Conservation (phyloP, 2,888 invertebrate species). For the Physocephala rufipes region DNA sequence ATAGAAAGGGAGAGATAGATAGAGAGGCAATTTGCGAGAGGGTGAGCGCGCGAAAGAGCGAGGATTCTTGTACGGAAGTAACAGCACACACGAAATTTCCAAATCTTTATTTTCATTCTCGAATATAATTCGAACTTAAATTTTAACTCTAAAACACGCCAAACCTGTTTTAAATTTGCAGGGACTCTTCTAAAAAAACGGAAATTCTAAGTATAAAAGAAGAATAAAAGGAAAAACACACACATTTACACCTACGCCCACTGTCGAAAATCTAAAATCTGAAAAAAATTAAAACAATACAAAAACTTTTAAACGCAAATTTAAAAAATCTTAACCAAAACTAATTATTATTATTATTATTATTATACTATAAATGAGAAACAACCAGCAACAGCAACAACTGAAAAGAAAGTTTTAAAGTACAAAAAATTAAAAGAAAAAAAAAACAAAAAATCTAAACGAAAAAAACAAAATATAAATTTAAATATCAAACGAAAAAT, state of each 20-base stretch:
- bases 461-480: conserved; percentile 44
- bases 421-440: conserved; percentile 58
- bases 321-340: conserved; percentile 34
- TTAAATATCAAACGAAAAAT: conserved; percentile 21
- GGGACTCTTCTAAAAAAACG: conserved; percentile 33
- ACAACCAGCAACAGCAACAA: conserved; percentile 58
- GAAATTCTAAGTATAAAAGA: conserved; percentile 34
- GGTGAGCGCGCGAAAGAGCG: too few species aligned
- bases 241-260: conserved; percentile 36
- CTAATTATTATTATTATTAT: conserved; percentile 35
- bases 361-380: conserved; percentile 35
- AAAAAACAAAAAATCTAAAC: conserved; percentile 42
- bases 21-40: too few species aligned
- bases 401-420: conserved; percentile 63
- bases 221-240: too few species aligned
- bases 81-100: conserved; percentile 30
- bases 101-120: conserved; percentile 39
- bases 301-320: conserved; percentile 22
- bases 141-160: conserved; percentile 17
- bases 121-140: conserved; percentile 34
- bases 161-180: conserved; percentile 25
- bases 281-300: conserved; percentile 36
- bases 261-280: conserved; percentile 40
- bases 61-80: conserved; percentile 33
- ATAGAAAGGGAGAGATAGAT: too few species aligned